phyloP scores from a whole-genome alignment of 2,113 vertebrate species.

The Istiophorus platypterus region DNA sequence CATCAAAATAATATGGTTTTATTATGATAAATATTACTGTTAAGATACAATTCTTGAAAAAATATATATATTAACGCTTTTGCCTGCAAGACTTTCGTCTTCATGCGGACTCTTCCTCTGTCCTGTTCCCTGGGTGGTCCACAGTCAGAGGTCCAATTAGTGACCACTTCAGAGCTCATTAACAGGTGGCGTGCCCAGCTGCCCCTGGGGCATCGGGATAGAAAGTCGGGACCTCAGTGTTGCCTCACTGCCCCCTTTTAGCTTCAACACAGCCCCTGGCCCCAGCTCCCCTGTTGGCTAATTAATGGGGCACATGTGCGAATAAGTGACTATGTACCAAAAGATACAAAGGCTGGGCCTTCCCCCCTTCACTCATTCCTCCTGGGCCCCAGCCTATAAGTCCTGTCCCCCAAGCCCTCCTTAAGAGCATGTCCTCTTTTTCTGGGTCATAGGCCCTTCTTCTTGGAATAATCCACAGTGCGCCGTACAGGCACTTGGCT shows the following conservation, averaged over 20 bases:
- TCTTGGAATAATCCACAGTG: constrained; percentile 11
- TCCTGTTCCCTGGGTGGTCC: constrained; percentile 62
- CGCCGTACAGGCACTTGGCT: background rate
- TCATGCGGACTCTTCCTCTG: constrained; percentile 20
- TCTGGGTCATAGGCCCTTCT: constrained; percentile 37
- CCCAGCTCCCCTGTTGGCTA: constrained; percentile 66
- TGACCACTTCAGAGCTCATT: constrained; percentile 79
- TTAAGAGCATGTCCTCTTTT: constrained; percentile 28
- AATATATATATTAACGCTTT: background rate
- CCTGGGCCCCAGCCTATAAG: constrained; percentile 22
- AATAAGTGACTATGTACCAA: constrained; percentile 57
- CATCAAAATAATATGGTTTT: background rate
- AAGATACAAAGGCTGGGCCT: constrained; percentile 57
- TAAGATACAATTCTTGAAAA: background rate
- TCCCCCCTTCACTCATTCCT: constrained; percentile 10
- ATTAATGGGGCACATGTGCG: constrained; percentile 82
- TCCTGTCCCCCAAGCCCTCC: constrained; percentile 29
- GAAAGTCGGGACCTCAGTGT: constrained; percentile 62
- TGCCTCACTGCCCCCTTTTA: constrained; percentile 17
- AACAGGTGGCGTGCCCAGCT: constrained; percentile 89
- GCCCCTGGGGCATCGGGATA: constrained; percentile 67
- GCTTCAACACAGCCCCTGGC: constrained; percentile 8
- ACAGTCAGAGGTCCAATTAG: constrained; percentile 81
- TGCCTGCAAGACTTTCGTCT: background rate
- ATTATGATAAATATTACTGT: background rate